Evolutionary conservation across 2,888 invertebrate species (phyloP), one percentile per base, ranked within the genome.

Genomic region (Andrena haemorrhoa): DNA sequence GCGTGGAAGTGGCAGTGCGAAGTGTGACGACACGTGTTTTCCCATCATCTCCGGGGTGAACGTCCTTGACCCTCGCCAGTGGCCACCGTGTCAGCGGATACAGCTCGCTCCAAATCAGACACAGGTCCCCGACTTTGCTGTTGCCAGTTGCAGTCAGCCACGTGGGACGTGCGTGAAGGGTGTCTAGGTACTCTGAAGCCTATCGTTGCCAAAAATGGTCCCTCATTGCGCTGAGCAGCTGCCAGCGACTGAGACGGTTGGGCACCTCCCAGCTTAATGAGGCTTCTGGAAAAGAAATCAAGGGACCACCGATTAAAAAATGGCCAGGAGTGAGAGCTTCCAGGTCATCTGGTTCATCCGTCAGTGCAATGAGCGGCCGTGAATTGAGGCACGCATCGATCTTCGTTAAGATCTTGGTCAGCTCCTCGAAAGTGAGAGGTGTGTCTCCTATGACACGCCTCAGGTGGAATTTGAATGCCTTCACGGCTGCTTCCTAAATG

Each of bases 11-110:
- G 1, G 81, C 70, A 1, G 89, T 90, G 51, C 79, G 79, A 5
- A 90, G 2, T 0, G 87, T 86, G 0, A 86, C 88, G 0, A 88
- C 89, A 10, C 89, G 64, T 7, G 81, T 82, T 0, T 79, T 58
- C 12, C 81, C 83, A 31, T 91, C 91, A 7, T 63, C 8, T 16
- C 89, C 88, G 12, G 88, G 89, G 26, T 87, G 85, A 0, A 86
- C 26, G 0, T 73, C n/a, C 0, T 53, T 58, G 5, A 89, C 78
- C 10, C 87, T 63, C 0, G 85, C 90, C 2, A 88, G 71, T 4
- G 83, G 84, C 89, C 89, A 89, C 6, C 84, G 78, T 0, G 61
- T 16, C 7, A 87, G 87, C 6, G 87, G 85, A 16, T 60, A 31
- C 0, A 77, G 53, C 31, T 89, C 86, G 4, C 85, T 86, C 4